Percentiles rank a stretch among this genome's conserved stretches.
Evolutionary conservation across 2,888 invertebrate species (phyloP).

Genomic region (Leptinotarsa peninsularis): DNA sequence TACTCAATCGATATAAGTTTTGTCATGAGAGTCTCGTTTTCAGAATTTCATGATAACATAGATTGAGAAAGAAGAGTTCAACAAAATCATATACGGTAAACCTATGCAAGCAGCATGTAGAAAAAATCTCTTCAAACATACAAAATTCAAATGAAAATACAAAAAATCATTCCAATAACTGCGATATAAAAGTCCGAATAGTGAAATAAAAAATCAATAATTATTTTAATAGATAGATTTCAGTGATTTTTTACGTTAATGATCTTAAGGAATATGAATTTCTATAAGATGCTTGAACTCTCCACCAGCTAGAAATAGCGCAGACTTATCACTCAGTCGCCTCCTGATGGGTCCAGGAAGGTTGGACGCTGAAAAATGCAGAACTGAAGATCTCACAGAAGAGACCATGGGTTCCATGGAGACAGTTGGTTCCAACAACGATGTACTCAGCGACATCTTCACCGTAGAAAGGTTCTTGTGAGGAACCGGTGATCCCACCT

Average conservation of each 20-base stretch:
- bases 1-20: too few species aligned
- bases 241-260: too few species aligned
- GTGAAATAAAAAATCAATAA: too few species aligned
- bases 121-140: conserved; percentile 25
- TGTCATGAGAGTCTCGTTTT: too few species aligned
- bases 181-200: too few species aligned
- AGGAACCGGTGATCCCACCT: conserved; percentile 72
- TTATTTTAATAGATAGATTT: too few species aligned
- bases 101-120: conserved; percentile 71
- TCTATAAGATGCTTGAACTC: conserved; percentile 59
- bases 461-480: conserved; percentile 65
- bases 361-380: conserved; percentile 70
- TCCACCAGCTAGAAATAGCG: conserved; percentile 89
- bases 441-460: conserved; percentile 59
- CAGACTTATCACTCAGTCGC: conserved; percentile 89
- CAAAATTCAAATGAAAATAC: neutral
- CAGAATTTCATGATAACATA: too few species aligned
- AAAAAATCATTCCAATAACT: neutral
- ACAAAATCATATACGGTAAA: conserved; percentile 87
- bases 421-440: conserved; percentile 66
- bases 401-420: conserved; percentile 71
- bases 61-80: too few species aligned
- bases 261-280: neutral
- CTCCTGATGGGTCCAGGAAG: conserved; percentile 84
- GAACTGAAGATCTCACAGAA: conserved; percentile 71